Percentiles rank a stretch among this genome's conserved stretches.
These are phyloP conservation scores for Ochotona curzoniae DNA, from an alignment of 2,113 vertebrate genomes.

Conservation along the genomic window DNA sequence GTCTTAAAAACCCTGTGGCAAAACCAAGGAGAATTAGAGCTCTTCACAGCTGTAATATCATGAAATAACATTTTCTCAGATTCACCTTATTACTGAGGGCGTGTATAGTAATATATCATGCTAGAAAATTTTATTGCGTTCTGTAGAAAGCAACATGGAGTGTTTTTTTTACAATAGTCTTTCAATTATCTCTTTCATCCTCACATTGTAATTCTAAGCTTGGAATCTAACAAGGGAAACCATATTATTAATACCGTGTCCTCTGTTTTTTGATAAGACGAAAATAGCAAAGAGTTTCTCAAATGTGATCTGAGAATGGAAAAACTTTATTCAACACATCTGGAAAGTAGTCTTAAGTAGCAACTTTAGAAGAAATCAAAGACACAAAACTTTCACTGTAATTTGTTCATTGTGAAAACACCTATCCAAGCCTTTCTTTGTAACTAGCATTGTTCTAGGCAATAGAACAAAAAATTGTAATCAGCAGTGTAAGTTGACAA, in stretches of 20 bases:
- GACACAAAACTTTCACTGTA: neutral
- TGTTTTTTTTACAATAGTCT: slow-evolving; percentile 35
- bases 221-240: neutral
- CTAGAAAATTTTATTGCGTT: slow-evolving; percentile 40
- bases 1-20: slow-evolving; percentile 64
- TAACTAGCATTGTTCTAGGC: neutral
- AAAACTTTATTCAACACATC: neutral
- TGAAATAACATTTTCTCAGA: slow-evolving; percentile 63
- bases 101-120: slow-evolving; percentile 49
- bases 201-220: slow-evolving; percentile 42
- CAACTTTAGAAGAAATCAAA: neutral
- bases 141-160: slow-evolving; percentile 26
- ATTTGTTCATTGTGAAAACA: slow-evolving; percentile 5
- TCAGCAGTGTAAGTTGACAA: neutral
- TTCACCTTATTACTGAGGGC: slow-evolving; percentile 59
- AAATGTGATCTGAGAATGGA: neutral
- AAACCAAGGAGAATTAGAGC: slow-evolving; percentile 52
- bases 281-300: slow-evolving; percentile 44
- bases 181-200: slow-evolving; percentile 56
- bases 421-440: neutral
- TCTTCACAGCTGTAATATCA: slow-evolving; percentile 56
- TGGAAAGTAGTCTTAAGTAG: neutral
- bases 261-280: neutral
- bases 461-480: neutral
- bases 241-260: neutral